Percentiles rank a stretch among this genome's conserved stretches.
Conservation (phyloP, 2,888 invertebrate species). For the Hirtodrosophila cameraria region DNA sequence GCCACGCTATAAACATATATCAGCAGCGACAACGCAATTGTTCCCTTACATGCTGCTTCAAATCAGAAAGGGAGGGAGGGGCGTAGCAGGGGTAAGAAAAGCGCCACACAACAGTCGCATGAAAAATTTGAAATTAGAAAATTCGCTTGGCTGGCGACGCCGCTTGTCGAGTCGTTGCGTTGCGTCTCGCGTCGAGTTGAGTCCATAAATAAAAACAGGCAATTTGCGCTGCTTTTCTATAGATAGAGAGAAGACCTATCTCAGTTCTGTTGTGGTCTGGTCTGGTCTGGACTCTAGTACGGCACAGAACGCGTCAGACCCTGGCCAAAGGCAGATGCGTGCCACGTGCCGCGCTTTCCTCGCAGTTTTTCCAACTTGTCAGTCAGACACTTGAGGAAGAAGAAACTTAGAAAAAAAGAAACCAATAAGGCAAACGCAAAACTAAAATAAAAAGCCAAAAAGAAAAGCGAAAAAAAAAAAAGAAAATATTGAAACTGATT, state of each 20-base stretch:
- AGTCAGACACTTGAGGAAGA: slow-evolving; percentile 61
- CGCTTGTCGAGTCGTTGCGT: no score
- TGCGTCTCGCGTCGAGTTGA: slow-evolving; percentile 62
- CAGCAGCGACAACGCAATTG: slow-evolving; percentile 64
- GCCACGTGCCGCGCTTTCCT: slow-evolving; percentile 68
- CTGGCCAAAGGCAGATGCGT: slow-evolving; percentile 70
- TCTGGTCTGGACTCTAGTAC: slow-evolving; percentile 38
- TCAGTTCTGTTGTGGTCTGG: slow-evolving; percentile 38
- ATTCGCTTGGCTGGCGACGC: slow-evolving; percentile 62
- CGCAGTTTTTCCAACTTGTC: slow-evolving; percentile 58
- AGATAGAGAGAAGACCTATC: slow-evolving; percentile 47
- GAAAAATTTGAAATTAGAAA: slow-evolving; percentile 70
- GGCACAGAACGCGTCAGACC: slow-evolving; percentile 68
- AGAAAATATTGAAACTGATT: slow-evolving; percentile 54
- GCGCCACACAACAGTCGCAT: slow-evolving; percentile 36
- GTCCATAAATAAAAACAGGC: slow-evolving; percentile 75
- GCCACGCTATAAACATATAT: slow-evolving; percentile 62
- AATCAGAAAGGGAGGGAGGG: slow-evolving; percentile 9
- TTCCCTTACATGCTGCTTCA: slow-evolving; percentile 12
- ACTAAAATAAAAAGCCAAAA: slow-evolving; percentile 23
- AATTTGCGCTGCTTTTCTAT: slow-evolving; percentile 67
- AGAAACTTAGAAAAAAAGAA: slow-evolving; percentile 43
- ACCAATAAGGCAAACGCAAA: slow-evolving; percentile 47
- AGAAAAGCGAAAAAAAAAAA: slow-evolving; percentile 6
- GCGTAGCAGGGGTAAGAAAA: background rate